phyloP scores from a whole-genome alignment of 2,797 vertebrate species.

The Agapornis canus region DNA sequence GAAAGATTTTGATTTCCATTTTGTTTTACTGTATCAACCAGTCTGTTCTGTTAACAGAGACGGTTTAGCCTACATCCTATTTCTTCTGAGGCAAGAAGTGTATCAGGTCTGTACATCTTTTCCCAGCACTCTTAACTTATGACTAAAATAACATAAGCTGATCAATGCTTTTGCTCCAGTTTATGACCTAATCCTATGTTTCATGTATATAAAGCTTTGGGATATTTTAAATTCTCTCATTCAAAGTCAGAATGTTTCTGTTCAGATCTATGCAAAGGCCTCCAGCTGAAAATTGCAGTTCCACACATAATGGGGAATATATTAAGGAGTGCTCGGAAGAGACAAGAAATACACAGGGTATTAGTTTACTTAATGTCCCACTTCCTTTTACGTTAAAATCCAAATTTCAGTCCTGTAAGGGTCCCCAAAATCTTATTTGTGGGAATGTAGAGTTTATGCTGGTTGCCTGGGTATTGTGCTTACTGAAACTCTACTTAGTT shows the following conservation, averaged over 20 bases:
- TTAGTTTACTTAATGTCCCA: background rate
- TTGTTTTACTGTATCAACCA: background rate
- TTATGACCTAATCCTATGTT: background rate
- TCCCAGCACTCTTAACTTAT: background rate
- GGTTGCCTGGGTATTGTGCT: background rate
- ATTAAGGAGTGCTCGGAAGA: background rate
- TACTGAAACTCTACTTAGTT: background rate
- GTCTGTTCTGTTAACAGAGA: background rate
- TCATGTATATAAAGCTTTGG: background rate
- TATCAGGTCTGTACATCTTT: background rate
- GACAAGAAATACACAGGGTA: background rate
- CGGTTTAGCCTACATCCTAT: background rate
- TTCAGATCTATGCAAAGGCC: background rate
- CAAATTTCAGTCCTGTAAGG: background rate
- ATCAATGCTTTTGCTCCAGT: background rate
- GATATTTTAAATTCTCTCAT: background rate
- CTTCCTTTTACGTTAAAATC: background rate
- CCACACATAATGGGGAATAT: background rate
- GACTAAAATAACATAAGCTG: background rate
- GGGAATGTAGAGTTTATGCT: background rate
- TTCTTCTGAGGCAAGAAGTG: background rate
- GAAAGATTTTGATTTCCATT: background rate
- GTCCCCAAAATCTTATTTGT: background rate
- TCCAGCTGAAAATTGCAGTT: background rate
- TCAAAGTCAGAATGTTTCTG: background rate